Conservation (phyloP, 1,140 invertebrate species). For the Solenopsis fugax region DNA sequence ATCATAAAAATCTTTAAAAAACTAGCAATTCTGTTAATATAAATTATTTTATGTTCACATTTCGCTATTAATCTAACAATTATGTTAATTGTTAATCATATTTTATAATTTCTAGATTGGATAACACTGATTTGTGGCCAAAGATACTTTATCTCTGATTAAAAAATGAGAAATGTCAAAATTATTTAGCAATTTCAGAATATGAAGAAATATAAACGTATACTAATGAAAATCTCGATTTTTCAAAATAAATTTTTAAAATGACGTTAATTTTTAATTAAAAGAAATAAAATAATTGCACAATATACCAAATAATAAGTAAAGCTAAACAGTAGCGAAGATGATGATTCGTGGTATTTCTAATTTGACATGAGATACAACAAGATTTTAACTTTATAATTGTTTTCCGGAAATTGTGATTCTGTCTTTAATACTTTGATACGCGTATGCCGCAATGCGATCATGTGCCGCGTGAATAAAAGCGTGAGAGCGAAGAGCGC, state of each 20-base stretch:
- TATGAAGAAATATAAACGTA: no score
- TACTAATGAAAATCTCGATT: no score
- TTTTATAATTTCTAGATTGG: no score
- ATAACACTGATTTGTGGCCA: no score
- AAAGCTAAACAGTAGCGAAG: background rate
- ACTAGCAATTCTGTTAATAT: background rate
- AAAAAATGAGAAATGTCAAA: no score
- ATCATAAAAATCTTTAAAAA: background rate
- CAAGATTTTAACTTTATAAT: background rate
- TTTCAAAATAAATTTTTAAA: no score
- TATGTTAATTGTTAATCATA: no score
- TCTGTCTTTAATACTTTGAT: background rate
- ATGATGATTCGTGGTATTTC: background rate
- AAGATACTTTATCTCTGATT: no score
- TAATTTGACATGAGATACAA: background rate
- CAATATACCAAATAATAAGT: background rate
- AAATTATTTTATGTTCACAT: background rate
- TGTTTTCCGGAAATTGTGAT: background rate
- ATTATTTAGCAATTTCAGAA: no score
- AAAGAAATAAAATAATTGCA: no score
- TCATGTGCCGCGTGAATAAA: constrained; percentile 27
- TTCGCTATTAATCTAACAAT: no score
- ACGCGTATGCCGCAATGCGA: background rate
- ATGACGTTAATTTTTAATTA: no score
- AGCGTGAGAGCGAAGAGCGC: background rate